phyloP scores from a whole-genome alignment of 1,140 invertebrate species.

The Neocloeon triangulifer region DNA sequence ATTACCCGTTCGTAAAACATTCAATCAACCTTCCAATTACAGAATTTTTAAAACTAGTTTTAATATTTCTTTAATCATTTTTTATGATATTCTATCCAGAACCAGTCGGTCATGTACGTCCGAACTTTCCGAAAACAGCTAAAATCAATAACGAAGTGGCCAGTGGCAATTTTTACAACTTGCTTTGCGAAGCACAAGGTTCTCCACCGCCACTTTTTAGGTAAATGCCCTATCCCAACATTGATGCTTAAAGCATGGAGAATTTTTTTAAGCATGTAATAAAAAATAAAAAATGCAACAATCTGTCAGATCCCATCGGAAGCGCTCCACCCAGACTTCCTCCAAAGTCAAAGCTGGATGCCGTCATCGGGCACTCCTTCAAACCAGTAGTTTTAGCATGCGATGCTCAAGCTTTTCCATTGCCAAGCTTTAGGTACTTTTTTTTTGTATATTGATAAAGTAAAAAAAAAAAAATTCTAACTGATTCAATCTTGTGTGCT shows the following conservation, averaged over 20 bases:
- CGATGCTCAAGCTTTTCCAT: conserved; percentile 10
- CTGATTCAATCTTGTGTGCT: no score
- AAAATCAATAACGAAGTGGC: no score
- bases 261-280: conserved; percentile 1
- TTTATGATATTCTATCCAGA: no score
- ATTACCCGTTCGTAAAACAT: background rate
- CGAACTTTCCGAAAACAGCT: no score
- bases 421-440: conserved; percentile 12
- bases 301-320: conserved; percentile 13
- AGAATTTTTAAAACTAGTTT: no score
- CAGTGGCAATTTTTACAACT: conserved; percentile 11
- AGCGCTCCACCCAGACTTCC: conserved; percentile 12
- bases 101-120: no score
- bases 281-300: no score
- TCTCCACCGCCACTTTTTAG: conserved; percentile 15
- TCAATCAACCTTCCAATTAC: background rate
- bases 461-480: background rate
- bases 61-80: no score
- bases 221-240: conserved; percentile 8
- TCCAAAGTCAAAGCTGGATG: conserved; percentile 11
- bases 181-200: conserved; percentile 22
- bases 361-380: conserved; percentile 6
- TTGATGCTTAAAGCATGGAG: background rate
- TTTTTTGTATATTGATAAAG: background rate
- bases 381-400: conserved; percentile 9